These are phyloP conservation scores for Molossus molossus DNA, from an alignment of 2,797 vertebrate genomes.

Conservation along the genomic window DNA sequence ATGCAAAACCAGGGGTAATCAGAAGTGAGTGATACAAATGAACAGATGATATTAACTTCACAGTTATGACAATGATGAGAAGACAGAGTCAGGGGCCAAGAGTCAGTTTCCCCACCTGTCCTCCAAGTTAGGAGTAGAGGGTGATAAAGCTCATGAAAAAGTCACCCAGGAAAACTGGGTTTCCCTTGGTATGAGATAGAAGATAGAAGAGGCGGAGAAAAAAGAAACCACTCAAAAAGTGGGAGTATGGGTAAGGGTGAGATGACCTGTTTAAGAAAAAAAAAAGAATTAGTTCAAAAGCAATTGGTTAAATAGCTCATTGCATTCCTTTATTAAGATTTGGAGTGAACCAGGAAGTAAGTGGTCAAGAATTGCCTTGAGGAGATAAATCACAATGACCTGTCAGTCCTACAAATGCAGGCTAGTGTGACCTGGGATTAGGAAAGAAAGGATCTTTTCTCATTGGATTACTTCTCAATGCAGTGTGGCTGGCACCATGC, in stretches of 20 bases:
- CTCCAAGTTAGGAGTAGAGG: background rate
- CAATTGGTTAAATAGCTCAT: background rate
- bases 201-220: background rate
- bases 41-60: background rate
- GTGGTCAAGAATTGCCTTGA: background rate
- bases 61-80: background rate
- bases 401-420: background rate
- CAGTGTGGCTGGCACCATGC: background rate
- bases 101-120: background rate
- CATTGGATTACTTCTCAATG: background rate
- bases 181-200: background rate
- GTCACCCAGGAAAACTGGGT: background rate
- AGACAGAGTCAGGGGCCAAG: background rate
- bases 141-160: background rate
- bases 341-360: background rate
- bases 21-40: background rate
- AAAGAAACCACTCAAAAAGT: background rate
- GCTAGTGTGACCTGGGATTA: background rate
- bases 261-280: background rate
- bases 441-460: constrained; percentile 30
- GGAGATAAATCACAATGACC: constrained; percentile 31
- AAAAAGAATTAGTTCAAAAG: background rate
- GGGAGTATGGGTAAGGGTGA: background rate
- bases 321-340: constrained; percentile 33
- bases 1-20: background rate